Conservation (phyloP, 2,797 vertebrate genomes). For the Apodemus agrarius region DNA sequence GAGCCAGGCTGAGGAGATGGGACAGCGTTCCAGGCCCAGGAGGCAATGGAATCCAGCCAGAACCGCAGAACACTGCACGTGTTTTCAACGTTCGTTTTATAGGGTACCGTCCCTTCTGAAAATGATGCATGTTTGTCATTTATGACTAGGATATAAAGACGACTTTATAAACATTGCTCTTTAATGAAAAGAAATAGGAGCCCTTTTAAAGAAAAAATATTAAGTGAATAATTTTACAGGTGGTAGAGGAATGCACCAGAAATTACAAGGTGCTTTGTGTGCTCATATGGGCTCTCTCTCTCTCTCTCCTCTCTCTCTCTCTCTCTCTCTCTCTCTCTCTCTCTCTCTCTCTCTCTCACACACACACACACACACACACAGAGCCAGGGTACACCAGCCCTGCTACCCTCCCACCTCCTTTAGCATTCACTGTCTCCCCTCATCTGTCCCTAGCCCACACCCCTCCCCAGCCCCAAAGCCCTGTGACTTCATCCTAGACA, state of each 20-base stretch:
- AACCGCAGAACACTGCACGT: not conserved
- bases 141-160: slow-evolving; percentile 34
- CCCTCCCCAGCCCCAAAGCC: not conserved
- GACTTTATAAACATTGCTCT: slow-evolving; percentile 16
- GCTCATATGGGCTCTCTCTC: too few relatives aligned
- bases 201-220: slow-evolving; percentile 42
- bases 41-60: not conserved
- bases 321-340: not conserved
- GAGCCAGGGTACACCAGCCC: not conserved
- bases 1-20: not conserved
- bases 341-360: not conserved
- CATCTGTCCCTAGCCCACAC: not conserved
- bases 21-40: not conserved
- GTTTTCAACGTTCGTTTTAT: slow-evolving; percentile 11
- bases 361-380: not conserved
- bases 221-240: slow-evolving; percentile 47
- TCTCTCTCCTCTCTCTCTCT: not conserved
- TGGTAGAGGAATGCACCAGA: slow-evolving; percentile 42
- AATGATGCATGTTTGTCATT: slow-evolving; percentile 22
- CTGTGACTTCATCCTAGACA: not conserved
- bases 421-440: not conserved
- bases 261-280: not conserved
- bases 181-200: slow-evolving; percentile 64
- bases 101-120: slow-evolving; percentile 31
- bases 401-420: not conserved